Percentiles rank a stretch among this genome's conserved stretches.
Conservation (phyloP, 37 sponge, comb jelly and placozoan species). For the Agelas oroides region DNA sequence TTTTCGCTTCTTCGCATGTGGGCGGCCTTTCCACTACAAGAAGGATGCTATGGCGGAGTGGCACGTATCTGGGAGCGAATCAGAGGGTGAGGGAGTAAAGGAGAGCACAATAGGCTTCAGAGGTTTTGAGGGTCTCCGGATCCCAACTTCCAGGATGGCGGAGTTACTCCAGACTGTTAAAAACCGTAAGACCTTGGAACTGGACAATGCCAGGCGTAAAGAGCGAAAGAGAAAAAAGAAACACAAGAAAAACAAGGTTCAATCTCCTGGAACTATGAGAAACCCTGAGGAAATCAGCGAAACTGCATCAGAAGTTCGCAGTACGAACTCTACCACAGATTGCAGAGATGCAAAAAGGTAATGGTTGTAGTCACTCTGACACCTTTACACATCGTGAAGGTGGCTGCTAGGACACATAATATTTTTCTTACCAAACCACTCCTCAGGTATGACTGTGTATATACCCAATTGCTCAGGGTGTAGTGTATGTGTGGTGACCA, state of each 20-base stretch:
- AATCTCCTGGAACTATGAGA: background rate
- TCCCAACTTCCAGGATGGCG: constrained; percentile 9
- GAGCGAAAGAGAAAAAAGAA: constrained; percentile 32
- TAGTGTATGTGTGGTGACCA: too few relatives aligned
- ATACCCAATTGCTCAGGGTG: too few relatives aligned
- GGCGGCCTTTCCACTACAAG: background rate
- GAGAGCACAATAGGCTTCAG: background rate
- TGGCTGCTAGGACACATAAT: background rate
- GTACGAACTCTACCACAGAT: constrained; percentile 61
- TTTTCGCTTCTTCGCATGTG: background rate
- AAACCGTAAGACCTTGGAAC: constrained; percentile 38
- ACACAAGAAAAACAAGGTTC: background rate
- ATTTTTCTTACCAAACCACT: too few relatives aligned
- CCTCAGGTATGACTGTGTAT: too few relatives aligned
- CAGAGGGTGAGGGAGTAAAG: constrained; percentile 28
- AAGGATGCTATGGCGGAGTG: constrained; percentile 54
- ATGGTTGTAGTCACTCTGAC: background rate
- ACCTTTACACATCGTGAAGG: too few relatives aligned
- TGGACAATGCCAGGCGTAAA: constrained; percentile 21
- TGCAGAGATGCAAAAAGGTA: constrained; percentile 53
- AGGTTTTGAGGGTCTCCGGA: constrained; percentile 33
- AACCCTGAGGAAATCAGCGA: constrained; percentile 66
- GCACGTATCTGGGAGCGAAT: constrained; percentile 65
- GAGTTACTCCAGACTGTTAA: constrained; percentile 39
- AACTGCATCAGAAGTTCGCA: constrained; percentile 71